A percentile compares a stretch with the other conserved stretches of the same genome.
Evolutionary conservation across 2,113 vertebrate species (phyloP).

Genomic region (Galeopterus variegatus): DNA sequence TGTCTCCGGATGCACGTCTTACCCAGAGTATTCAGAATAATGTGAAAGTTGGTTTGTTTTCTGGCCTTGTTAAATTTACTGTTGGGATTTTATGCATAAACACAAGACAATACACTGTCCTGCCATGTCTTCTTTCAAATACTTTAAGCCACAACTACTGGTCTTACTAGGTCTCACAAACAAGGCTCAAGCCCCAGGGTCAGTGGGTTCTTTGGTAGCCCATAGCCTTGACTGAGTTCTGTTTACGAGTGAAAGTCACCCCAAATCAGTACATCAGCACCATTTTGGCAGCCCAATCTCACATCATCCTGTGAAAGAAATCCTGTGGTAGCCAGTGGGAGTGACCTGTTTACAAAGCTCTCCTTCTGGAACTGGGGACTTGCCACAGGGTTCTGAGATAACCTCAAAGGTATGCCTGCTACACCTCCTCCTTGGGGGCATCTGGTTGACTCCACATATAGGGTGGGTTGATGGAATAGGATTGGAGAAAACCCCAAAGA

Average conservation of each 20-base stretch:
- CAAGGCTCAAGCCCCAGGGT: neutral
- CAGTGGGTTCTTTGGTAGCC: no score
- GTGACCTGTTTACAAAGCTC: neutral
- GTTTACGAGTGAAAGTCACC: neutral
- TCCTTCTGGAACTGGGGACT: neutral
- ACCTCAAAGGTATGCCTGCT: neutral
- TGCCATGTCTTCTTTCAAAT: neutral
- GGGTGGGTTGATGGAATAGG: no score
- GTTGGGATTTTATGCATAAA: neutral
- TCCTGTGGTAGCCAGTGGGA: neutral
- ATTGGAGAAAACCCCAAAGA: neutral
- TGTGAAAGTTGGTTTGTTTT: neutral
- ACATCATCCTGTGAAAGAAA: neutral
- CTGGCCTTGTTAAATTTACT: neutral
- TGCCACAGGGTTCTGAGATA: no score
- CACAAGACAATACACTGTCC: neutral
- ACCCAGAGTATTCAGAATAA: neutral
- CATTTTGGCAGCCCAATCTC: no score
- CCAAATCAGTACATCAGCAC: neutral
- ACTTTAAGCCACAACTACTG: neutral
- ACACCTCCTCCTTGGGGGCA: neutral
- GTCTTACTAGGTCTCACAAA: neutral
- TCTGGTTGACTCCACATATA: fast-evolving
- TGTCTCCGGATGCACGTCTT: neutral
- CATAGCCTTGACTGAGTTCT: neutral